A percentile compares a stretch with the other conserved stretches of the same genome.
Evolutionary conservation across 2,888 invertebrate species (phyloP).

Genomic region (Matsumyia berberina): DNA sequence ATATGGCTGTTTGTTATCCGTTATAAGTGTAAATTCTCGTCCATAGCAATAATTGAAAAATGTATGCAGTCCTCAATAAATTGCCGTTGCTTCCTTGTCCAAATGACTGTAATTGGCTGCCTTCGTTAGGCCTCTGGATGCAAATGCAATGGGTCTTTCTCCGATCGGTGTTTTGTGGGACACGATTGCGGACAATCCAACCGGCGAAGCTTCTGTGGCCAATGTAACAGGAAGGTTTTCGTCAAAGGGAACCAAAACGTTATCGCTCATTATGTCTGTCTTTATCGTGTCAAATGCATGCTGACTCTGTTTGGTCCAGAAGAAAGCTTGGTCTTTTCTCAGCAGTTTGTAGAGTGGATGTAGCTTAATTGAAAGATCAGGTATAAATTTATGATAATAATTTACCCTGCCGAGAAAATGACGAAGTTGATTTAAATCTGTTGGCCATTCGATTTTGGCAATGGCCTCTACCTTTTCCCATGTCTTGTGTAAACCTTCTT

Average conservation of each 20-base stretch:
- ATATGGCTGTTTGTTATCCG: conserved; percentile 66
- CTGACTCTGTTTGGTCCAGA: conserved; percentile 77
- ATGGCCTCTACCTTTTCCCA: conserved; percentile 78
- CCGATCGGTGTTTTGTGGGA: conserved; percentile 22
- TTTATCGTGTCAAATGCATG: conserved; percentile 78
- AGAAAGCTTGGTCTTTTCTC: conserved; percentile 59
- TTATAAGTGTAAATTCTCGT: conserved; percentile 62
- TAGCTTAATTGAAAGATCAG: conserved; percentile 41
- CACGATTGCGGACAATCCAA: conserved; percentile 47
- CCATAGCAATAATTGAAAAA: conserved; percentile 65
- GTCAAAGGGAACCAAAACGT: conserved; percentile 66
- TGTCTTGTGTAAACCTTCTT: conserved; percentile 78
- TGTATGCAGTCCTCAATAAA: conserved; percentile 20
- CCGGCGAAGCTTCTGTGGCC: conserved; percentile 73
- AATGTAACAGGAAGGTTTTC: conserved; percentile 61
- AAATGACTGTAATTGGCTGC: background rate
- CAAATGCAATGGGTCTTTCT: conserved; percentile 46
- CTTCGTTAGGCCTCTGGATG: conserved; percentile 30
- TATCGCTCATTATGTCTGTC: conserved; percentile 65
- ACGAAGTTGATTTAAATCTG: conserved; percentile 56
- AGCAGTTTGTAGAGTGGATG: conserved; percentile 33
- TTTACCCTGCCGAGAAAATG: conserved; percentile 48
- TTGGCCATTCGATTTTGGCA: conserved; percentile 76
- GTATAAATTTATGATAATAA: conserved; percentile 52
- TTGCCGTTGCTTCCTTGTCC: conserved; percentile 17